Conservation (phyloP, 1,140 invertebrate species). For the Drosophila sucinea region DNA sequence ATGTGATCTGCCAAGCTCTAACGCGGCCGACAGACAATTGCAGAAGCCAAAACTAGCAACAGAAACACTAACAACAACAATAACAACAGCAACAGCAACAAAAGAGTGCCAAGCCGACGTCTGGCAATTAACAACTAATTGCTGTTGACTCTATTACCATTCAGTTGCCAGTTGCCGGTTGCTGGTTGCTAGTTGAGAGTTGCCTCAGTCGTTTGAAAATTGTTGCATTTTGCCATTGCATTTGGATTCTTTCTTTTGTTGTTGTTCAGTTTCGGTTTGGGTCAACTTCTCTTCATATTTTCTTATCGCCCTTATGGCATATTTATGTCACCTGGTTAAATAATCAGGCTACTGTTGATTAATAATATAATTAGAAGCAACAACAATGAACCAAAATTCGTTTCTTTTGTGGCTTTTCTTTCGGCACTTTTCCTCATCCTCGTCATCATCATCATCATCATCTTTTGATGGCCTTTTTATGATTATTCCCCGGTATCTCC, state of each 20-base stretch:
- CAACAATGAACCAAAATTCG: slow-evolving; percentile 51
- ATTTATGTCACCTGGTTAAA: slow-evolving; percentile 79
- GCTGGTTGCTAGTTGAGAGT: slow-evolving; percentile 40
- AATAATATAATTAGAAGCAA: slow-evolving; percentile 56
- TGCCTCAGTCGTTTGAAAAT: slow-evolving; percentile 50
- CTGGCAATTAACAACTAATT: slow-evolving; percentile 77
- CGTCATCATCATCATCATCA: background rate
- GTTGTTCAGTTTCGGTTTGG: slow-evolving; percentile 12
- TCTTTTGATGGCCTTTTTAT: slow-evolving; percentile 66
- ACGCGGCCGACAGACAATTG: slow-evolving; percentile 49
- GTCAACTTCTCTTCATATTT: slow-evolving; percentile 60
- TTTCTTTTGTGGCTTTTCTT: slow-evolving; percentile 50
- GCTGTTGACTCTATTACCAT: slow-evolving; percentile 37
- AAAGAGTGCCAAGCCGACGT: slow-evolving; percentile 32
- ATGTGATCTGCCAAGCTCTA: slow-evolving; percentile 47
- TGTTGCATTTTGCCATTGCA: slow-evolving; percentile 52
- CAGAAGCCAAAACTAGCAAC: slow-evolving; percentile 49
- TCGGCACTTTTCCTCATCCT: slow-evolving; percentile 64
- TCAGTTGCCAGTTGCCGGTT: slow-evolving; percentile 1
- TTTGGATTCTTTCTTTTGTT: slow-evolving; percentile 66
- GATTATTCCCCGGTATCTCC: slow-evolving; percentile 50
- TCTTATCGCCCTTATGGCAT: slow-evolving; percentile 35
- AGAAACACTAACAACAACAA: slow-evolving; percentile 20
- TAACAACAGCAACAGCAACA: slow-evolving; percentile 36
- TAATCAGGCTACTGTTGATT: slow-evolving; percentile 54